Conservation (phyloP, 1,140 invertebrate species). For the Drosophila pruinosa region DNA sequence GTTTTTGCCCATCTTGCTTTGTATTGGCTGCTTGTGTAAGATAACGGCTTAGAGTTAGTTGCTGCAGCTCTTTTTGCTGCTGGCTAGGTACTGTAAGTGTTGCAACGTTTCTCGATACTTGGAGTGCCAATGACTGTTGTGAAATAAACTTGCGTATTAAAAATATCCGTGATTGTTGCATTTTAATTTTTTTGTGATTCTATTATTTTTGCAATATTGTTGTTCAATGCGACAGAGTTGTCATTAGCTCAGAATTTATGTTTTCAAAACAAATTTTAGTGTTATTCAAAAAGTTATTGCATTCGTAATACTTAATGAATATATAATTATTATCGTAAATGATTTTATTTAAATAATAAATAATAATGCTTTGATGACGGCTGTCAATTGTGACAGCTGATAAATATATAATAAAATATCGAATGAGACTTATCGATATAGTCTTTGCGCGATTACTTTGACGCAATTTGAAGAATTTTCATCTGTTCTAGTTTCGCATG, state of each 20-base stretch:
- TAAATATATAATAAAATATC: slow-evolving; percentile 5
- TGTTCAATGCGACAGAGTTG: slow-evolving; percentile 27
- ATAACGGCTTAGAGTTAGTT: slow-evolving; percentile 17
- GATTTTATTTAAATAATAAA: too few species aligned
- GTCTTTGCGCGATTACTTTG: not conserved
- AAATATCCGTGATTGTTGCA: slow-evolving; percentile 38
- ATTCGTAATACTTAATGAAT: too few species aligned
- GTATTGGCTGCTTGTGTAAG: slow-evolving; percentile 40
- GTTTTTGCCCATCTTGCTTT: slow-evolving; percentile 27
- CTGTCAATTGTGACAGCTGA: too few species aligned
- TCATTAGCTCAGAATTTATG: not conserved
- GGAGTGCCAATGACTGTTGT: slow-evolving; percentile 9
- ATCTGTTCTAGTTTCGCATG: too few species aligned
- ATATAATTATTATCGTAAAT: too few species aligned
- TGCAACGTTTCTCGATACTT: slow-evolving; percentile 1
- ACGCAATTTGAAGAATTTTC: not conserved
- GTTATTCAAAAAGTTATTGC: not conserved
- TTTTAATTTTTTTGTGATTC: slow-evolving; percentile 5
- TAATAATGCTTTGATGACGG: too few species aligned
- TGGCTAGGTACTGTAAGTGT: not conserved
- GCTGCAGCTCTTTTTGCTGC: slow-evolving; percentile 15
- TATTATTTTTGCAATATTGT: slow-evolving; percentile 35
- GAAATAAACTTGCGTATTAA: slow-evolving; percentile 29
- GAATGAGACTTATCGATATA: slow-evolving; percentile 13
- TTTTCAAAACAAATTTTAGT: not conserved